Base-by-base conservation (phyloP, 2,113 vertebrate genomes). In the Nyctibius bracteatus region DNA sequence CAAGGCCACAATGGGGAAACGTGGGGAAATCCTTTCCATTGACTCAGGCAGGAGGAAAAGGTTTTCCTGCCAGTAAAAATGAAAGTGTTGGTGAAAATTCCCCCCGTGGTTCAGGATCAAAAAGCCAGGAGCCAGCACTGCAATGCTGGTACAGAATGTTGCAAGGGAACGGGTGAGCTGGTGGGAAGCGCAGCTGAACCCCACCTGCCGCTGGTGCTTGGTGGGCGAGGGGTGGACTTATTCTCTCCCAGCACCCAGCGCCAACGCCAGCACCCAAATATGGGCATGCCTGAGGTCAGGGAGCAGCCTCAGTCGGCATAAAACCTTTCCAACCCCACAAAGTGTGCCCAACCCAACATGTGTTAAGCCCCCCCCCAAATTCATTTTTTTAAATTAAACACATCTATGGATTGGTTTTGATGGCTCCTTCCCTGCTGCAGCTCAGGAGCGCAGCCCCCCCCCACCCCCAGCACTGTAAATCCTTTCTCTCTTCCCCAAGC, bases 61-160 rank as follows among this genome's bases (percentile, higher is more conserved):
- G 41, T 83, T 90, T 96, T 86, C 74, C 79, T 90, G 74, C 66
- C 79, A 30, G 66, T 90, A 86, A 82, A 74, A 81, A 70, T 30
- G 59, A 92, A 90, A 81, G 46, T 9, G 17, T 24, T 66, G 46
- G n/a, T 85, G 89, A 88, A 71, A 14, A 19, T 43, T 24, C 28
- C 19, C 46, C 54, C 14, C 39, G 14, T 3, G 2, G 74, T 79
- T 70, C 41, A 58, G 70, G 59, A 79, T 43, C n/a, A 68, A 35
- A 61, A 55, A 47, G 35, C 61, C 65, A 35, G 82, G 47, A 86
- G 63, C 22, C 68, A 51, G 88, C 0, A 0, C 41, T 27, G 61
- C 49, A 44, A 1, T 41, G 55, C 59, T 22, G 28, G 18, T 0
- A 0, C 2, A 0, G 47, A 43, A 37, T 2, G 4, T 15, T 33